phyloP scores from a whole-genome alignment of 2,797 vertebrate species.

The Oophaga sylvatica region DNA sequence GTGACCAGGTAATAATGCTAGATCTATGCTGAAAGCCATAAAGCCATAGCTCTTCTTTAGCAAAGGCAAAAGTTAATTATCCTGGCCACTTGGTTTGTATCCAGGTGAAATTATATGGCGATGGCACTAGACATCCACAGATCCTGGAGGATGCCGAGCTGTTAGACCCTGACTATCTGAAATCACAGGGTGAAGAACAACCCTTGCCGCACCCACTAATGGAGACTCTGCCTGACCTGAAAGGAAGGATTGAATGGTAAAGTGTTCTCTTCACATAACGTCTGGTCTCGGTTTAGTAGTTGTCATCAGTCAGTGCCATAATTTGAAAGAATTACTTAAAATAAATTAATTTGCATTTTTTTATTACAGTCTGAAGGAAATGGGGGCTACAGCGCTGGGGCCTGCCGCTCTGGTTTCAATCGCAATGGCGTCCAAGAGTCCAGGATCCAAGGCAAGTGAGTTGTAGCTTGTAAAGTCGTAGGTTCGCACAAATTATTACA shows the following conservation, averaged over 20 bases:
- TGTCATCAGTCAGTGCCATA: background rate
- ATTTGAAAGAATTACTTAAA: background rate
- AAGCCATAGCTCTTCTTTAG: too few species aligned
- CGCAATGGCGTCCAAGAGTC: constrained; percentile 77
- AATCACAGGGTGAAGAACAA: constrained; percentile 69
- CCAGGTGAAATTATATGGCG: constrained; percentile 80
- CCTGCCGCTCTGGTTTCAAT: constrained; percentile 77
- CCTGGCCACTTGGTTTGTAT: background rate
- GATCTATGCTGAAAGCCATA: background rate
- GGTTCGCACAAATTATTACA: background rate
- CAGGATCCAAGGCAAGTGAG: constrained; percentile 76
- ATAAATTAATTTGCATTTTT: background rate
- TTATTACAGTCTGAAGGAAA: constrained; percentile 71
- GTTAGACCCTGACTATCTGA: constrained; percentile 77
- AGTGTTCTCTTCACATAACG: background rate
- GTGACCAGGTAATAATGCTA: constrained; percentile 44
- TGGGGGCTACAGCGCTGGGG: constrained; percentile 78
- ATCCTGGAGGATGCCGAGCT: constrained; percentile 75
- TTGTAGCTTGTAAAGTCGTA: background rate
- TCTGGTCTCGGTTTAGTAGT: background rate
- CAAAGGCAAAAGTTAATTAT: too few species aligned
- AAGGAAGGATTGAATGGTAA: constrained; percentile 74
- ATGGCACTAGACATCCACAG: constrained; percentile 72
- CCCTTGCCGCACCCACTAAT: constrained; percentile 74
- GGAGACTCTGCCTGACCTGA: constrained; percentile 70